phyloP scores from a whole-genome alignment of 2,113 vertebrate genomes.

The Chaetorhynchus papuensis region DNA sequence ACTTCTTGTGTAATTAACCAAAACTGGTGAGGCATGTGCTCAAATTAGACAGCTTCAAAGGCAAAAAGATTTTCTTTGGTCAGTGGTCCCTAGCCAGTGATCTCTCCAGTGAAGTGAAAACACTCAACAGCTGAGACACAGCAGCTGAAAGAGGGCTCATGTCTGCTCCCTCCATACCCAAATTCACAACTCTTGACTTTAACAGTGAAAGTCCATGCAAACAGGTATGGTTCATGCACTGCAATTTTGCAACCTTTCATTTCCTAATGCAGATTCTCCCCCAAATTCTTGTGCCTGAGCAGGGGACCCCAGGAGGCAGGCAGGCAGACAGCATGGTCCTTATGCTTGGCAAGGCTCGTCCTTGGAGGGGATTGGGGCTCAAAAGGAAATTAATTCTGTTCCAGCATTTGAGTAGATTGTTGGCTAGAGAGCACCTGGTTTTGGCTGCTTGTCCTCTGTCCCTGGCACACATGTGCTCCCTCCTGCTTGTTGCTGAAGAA shows the following conservation, averaged over 20 bases:
- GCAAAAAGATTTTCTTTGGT: not conserved
- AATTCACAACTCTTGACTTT: not conserved
- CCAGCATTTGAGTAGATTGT: not conserved
- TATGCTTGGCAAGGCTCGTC: not conserved
- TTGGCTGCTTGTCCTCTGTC: not conserved
- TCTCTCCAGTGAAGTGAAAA: not conserved
- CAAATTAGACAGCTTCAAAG: not conserved
- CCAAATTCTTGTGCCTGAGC: not conserved
- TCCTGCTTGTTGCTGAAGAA: not conserved
- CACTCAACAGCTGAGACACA: not conserved
- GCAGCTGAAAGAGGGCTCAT: not conserved
- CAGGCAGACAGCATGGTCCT: not conserved
- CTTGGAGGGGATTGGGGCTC: rapidly evolving
- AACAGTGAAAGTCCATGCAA: not conserved
- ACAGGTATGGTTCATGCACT: not conserved
- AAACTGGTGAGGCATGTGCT: not conserved
- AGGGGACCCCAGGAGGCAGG: not conserved
- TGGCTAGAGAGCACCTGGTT: not conserved
- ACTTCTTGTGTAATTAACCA: not conserved
- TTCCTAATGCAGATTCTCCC: not conserved
- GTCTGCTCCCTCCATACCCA: not conserved
- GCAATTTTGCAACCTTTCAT: not conserved
- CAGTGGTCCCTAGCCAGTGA: not conserved
- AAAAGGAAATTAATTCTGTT: not conserved
- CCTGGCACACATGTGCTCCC: not conserved